Evolutionary conservation across 2,888 invertebrate species (phyloP).

Genomic region (Drosophila pseudotalamancana): DNA sequence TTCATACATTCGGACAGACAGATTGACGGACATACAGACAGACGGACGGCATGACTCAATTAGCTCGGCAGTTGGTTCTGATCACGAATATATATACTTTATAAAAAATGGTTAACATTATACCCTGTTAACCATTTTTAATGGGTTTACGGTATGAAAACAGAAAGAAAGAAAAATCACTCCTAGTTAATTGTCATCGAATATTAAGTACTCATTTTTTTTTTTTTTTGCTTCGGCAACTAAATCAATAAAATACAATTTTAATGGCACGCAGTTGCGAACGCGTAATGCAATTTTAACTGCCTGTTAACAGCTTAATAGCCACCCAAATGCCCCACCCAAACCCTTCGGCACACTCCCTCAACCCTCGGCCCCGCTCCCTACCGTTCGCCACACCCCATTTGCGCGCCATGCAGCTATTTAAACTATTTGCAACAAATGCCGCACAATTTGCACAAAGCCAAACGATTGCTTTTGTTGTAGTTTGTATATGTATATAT

Average conservation of each 20-base stretch:
- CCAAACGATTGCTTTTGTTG: constrained; percentile 49
- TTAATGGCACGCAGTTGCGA: constrained; percentile 1
- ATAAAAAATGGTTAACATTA: too few relatives aligned
- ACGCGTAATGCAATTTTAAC: constrained; percentile 25
- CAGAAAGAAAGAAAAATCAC: not conserved
- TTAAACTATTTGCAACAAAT: constrained; percentile 61
- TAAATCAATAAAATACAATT: constrained; percentile 25
- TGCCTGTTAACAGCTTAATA: constrained; percentile 43
- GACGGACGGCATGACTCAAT: too few relatives aligned
- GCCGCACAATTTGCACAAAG: constrained; percentile 54
- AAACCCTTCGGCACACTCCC: too few relatives aligned
- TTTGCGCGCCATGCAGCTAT: constrained; percentile 23
- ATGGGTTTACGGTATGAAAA: too few relatives aligned
- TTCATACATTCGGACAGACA: too few relatives aligned
- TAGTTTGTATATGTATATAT: constrained; percentile 1
- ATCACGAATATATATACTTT: too few relatives aligned
- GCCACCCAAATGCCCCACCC: not conserved
- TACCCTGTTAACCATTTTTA: too few relatives aligned
- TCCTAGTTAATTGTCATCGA: not conserved
- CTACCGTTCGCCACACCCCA: not conserved
- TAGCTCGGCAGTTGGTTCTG: too few relatives aligned
- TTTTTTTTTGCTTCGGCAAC: not conserved
- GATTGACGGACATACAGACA: too few relatives aligned
- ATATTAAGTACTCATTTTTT: constrained; percentile 6
- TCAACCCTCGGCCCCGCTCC: not conserved